Base-by-base conservation (phyloP, 2,797 vertebrate genomes). In the Triplophysa bombifrons region DNA sequence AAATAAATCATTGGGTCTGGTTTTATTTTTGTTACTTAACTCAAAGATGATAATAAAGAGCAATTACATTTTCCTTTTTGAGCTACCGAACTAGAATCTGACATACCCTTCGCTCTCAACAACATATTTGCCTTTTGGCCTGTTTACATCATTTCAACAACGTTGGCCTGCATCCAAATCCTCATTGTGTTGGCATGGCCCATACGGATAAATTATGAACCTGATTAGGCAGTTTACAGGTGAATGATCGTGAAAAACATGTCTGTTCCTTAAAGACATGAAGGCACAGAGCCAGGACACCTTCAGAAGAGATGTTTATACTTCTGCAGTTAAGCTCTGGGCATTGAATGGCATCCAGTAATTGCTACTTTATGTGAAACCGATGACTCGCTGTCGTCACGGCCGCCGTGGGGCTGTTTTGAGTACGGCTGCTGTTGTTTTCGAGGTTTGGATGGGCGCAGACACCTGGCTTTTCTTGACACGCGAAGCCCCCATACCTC, bases 401-500 rank as follows among this genome's bases (percentile, higher is more conserved):
- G 3, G 76, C 67, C 67, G 88, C 89, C 90, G 87, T 61, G 58
- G 30, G 82, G 89, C 72, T 78, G 70, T 84, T 78, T 71, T 82
- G 79, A 66, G 71, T 76, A 77, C 3, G 17, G 46, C 27, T 63
- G 72, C 50, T 78, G 76, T 76, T 84, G 74, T 82, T 84, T 73
- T 56, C 48, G 60, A 58, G 72, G 46, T 74, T 72, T 72, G 74
- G 85, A 88, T 81, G 80, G 82, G 80, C 87, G 76, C 72, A 90
- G 87, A 88, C 91, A 92, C 90, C 91, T 92, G 92, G 90, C 86
- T 83, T 85, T 73, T 34, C 82, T 84, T 86, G 83, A 88, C 90
- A 93, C 61, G 82, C 82, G 1, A 90, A 81, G 74, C 85, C 82
- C 89, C 89, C 88, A 89, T 90, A 89, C 87, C 81, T 88, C 89